Evolutionary conservation across 2,113 vertebrate species (phyloP).

Genomic region (Aspidoscelis tigris): DNA sequence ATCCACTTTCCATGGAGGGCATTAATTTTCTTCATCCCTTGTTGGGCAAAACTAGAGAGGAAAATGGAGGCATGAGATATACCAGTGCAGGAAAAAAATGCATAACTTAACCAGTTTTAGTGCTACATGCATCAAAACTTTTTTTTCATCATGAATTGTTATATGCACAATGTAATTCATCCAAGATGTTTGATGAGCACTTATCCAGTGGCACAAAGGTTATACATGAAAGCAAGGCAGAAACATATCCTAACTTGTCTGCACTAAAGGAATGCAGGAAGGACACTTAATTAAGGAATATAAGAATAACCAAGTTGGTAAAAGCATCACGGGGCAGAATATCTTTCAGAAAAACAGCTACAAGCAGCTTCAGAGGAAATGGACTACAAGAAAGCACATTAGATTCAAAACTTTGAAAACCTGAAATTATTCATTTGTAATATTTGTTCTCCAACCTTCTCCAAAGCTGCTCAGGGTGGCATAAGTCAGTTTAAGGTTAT

Average conservation of each 20-base stretch:
- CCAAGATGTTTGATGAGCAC: not conserved
- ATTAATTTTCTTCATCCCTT: conserved; percentile 2
- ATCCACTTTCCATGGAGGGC: not conserved
- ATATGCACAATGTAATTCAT: not conserved
- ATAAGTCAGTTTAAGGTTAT: not conserved
- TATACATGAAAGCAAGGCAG: not conserved
- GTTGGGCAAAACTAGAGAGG: not conserved
- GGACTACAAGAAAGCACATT: not conserved
- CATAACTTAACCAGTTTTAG: rapidly evolving
- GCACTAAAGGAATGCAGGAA: not conserved
- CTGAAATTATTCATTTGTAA: not conserved
- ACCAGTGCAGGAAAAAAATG: not conserved
- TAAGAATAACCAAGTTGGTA: not conserved
- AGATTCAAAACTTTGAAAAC: not conserved
- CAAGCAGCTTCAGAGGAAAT: not conserved
- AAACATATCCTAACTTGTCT: not conserved
- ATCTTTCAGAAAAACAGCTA: not conserved
- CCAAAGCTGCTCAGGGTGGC: not conserved
- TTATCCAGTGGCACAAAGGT: not conserved
- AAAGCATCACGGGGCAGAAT: not conserved
- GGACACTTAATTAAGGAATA: not conserved
- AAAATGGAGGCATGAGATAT: not conserved
- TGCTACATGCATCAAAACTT: conserved; percentile 3
- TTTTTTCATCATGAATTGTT: not conserved
- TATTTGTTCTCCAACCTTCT: not conserved